Percentiles rank a stretch among this genome's conserved stretches.
Conservation (phyloP, 1,140 invertebrate species). For the Mizuhopecten yessoensis region DNA sequence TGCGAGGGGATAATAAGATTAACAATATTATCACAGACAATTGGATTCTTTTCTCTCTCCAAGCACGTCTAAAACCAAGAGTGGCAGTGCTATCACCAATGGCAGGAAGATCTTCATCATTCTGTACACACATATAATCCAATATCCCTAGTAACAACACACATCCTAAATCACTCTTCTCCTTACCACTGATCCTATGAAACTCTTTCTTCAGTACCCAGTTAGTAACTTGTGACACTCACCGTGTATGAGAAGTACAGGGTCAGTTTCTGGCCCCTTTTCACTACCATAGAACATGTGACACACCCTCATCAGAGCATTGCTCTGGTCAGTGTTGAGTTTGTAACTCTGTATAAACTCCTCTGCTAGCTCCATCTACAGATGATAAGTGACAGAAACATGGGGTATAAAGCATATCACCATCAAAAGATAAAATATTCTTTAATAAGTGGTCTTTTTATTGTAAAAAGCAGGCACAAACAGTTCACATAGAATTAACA, state of each 20-base stretch:
- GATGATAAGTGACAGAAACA: conserved; percentile 41
- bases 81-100: conserved; percentile 60
- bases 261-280: conserved; percentile 53
- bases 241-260: conserved; percentile 77
- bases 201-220: no score
- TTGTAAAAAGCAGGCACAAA: no score
- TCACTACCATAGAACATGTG: conserved; percentile 64
- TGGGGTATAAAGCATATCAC: no score
- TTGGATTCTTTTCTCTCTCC: no score
- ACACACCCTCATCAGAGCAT: conserved; percentile 71
- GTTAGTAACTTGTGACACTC: conserved; percentile 35
- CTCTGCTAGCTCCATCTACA: conserved; percentile 66
- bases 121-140: conserved; percentile 76
- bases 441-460: no score
- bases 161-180: no score
- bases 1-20: no score
- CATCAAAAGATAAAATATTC: no score
- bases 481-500: no score
- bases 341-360: conserved; percentile 69
- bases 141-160: not conserved
- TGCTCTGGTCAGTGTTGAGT: conserved; percentile 74
- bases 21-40: no score
- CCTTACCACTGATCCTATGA: no score
- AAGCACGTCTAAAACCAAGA: not conserved
- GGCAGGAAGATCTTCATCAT: conserved; percentile 77